A percentile compares a stretch with the other conserved stretches of the same genome.
These are phyloP conservation scores for Erethizon dorsatum DNA, from an alignment of 2,797 vertebrate species.

Conservation along the genomic window DNA sequence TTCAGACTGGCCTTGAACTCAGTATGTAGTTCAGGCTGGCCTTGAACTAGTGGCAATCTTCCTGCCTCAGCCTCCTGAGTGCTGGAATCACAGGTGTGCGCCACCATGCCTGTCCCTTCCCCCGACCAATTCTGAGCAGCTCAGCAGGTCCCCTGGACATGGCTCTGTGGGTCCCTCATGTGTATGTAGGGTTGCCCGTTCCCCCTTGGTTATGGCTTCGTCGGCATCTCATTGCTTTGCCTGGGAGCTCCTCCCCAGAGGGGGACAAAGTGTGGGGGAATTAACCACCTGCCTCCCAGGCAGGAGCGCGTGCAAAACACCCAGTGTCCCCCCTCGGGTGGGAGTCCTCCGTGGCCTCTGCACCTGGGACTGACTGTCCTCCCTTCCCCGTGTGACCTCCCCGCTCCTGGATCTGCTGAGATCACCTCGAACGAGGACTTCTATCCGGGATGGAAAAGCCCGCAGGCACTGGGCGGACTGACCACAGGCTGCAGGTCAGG, in stretches of 20 bases:
- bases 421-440: not conserved
- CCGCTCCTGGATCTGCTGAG: not conserved
- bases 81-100: not conserved
- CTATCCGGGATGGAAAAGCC: not conserved
- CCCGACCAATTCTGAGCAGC: not conserved
- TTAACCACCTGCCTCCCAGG: not conserved
- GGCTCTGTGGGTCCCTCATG: not conserved
- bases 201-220: not conserved
- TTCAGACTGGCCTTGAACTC: too few relatives aligned
- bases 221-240: not conserved
- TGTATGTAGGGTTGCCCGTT: not conserved
- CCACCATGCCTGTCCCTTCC: not conserved
- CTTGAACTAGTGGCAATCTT: not conserved
- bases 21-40: not conserved
- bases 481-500: not conserved
- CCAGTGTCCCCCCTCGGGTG: too few relatives aligned
- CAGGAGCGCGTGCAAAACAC: not conserved
- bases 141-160: fast-evolving
- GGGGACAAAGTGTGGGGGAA: not conserved
- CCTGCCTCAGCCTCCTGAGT: not conserved
- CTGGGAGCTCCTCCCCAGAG: not conserved
- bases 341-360: not conserved
- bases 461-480: not conserved
- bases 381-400: not conserved
- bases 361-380: not conserved